These are phyloP conservation scores for Amphimedon queenslandica DNA, from an alignment of 37 sponge, comb jelly and placozoan genomes.

Conservation along the genomic window DNA sequence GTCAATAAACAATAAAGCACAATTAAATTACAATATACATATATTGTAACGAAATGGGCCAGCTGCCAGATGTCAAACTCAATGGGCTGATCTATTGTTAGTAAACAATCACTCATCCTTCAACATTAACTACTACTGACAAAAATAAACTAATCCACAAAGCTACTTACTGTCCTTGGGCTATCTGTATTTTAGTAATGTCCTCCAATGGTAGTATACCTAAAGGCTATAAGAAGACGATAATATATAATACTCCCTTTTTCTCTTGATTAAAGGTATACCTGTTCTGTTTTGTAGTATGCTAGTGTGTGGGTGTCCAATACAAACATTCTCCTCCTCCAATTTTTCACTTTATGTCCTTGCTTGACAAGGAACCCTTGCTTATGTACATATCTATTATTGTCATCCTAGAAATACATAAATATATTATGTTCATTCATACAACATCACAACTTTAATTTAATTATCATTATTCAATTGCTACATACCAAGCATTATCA, in stretches of 20 bases:
- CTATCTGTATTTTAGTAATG: constrained; percentile 36
- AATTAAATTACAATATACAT: too few relatives aligned
- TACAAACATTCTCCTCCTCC: constrained; percentile 74
- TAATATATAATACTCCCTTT: neutral
- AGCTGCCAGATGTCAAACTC: too few relatives aligned
- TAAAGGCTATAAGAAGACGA: constrained; percentile 29
- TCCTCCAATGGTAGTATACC: constrained; percentile 25
- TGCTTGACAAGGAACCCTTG: constrained; percentile 74
- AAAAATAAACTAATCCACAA: too few relatives aligned
- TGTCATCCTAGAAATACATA: too few relatives aligned
- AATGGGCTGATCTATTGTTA: too few relatives aligned
- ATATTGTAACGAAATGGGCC: too few relatives aligned
- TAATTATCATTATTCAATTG: neutral
- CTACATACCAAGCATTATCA: neutral
- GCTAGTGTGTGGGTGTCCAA: constrained; percentile 46
- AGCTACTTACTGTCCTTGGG: constrained; percentile 34
- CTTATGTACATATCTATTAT: constrained; percentile 58
- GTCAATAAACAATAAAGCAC: too few relatives aligned
- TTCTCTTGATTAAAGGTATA: neutral
- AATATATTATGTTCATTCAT: too few relatives aligned
- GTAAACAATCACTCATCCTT: too few relatives aligned
- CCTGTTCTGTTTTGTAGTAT: constrained; percentile 74
- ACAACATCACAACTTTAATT: too few relatives aligned
- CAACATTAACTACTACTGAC: too few relatives aligned
- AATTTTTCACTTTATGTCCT: constrained; percentile 62